These are phyloP conservation scores for Sigmodon hispidus DNA, from an alignment of 2,113 vertebrate species.

Conservation along the genomic window DNA sequence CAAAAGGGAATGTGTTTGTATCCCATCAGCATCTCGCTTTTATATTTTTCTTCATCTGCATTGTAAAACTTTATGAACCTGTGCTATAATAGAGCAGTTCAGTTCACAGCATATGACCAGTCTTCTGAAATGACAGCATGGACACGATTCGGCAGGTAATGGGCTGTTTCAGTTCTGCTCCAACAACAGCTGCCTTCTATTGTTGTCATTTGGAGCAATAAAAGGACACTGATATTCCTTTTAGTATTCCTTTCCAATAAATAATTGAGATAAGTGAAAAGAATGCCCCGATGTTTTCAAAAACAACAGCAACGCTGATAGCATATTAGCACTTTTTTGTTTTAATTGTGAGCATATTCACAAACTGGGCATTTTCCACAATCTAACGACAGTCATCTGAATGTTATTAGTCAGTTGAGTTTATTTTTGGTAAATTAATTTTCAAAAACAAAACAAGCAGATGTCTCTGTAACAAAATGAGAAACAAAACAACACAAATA, in stretches of 20 bases:
- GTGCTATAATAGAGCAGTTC: constrained; percentile 65
- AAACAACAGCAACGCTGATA: background rate
- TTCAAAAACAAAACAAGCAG: background rate
- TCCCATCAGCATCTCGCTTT: constrained; percentile 62
- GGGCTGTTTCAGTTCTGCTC: constrained; percentile 80
- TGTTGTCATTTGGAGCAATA: constrained; percentile 59
- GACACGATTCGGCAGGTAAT: constrained; percentile 75
- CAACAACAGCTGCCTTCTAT: constrained; percentile 67
- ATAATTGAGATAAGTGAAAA: background rate
- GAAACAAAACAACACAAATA: background rate
- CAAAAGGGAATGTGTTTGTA: constrained; percentile 62
- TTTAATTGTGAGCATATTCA: background rate
- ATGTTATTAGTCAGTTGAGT: background rate
- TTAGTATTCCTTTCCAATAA: background rate
- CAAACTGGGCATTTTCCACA: background rate
- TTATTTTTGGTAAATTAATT: constrained; percentile 48
- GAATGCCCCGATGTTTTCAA: background rate
- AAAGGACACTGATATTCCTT: background rate
- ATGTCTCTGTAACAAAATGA: constrained; percentile 42
- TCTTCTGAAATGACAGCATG: constrained; percentile 61
- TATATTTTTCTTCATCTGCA: constrained; percentile 71
- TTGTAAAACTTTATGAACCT: constrained; percentile 82
- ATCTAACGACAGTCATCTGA: constrained; percentile 4
- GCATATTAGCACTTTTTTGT: background rate
- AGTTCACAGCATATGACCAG: constrained; percentile 70